Base-by-base conservation (phyloP, 2,888 invertebrate genomes). In the Steinernema hermaphroditum region DNA sequence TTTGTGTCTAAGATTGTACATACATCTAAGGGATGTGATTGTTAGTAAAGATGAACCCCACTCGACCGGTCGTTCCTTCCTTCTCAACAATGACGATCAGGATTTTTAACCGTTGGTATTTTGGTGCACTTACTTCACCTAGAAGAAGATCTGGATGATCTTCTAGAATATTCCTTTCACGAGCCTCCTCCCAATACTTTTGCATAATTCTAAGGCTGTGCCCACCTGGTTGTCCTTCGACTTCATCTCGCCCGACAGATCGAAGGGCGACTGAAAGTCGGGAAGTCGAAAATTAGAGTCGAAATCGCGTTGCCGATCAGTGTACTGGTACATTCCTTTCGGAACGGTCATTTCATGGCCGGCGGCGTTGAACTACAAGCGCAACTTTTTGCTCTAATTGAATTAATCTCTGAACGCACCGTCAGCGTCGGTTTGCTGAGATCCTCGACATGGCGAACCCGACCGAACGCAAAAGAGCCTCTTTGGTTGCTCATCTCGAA, bases 231-330 rank as follows among this genome's bases (percentile, higher is more conserved):
- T 73, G 27, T 73, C 72, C 32, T 73, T 73, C 14, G 71, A 71
- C 19, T 71, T 32, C 24, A 73, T 29, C 12, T 54, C 43, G 2
- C 73, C 73, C 16, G 71, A 70, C 22, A 72, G 19, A 22, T 72
- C 73, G 24, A 73, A 29, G 19, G 73, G 62, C 46, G 41, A 37
- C 22, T 46, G 4, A 32, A 71, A 54, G 32, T 73, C 50, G 2
- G 73, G 73, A 2, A 73, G 29, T 50, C 37, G 57, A 44, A 73
- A 73, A 29, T 73, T 72, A 14, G 73, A 73, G 19, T 70, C 73
- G 69, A 73, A 24, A 6, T 49, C 72, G 32, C 71, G 43, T 50
- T 73, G 71, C 9, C 37, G 22, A 27, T 57, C 70, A 12, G 72
- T 50, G 44, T 73, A 73, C 27, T 70, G 72, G 32, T 50, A 73